Evolutionary conservation across 2,797 vertebrate genomes (phyloP).

Genomic region (Tinamus major): DNA sequence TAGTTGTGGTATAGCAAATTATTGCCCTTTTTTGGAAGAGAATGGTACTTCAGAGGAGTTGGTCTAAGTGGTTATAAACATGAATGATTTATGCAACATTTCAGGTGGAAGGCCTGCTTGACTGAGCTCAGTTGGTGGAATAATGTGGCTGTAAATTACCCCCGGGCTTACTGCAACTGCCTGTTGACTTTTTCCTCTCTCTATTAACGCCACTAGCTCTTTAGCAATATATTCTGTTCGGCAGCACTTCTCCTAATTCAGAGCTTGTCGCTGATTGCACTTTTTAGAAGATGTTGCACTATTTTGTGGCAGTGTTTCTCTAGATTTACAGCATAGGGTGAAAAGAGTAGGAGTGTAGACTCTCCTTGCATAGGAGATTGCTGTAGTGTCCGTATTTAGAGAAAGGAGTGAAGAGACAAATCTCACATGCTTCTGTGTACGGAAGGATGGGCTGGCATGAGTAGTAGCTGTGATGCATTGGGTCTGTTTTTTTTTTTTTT

Average conservation of each 20-base stretch:
- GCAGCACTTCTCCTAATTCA: neutral
- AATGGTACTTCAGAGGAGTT: neutral
- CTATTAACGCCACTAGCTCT: neutral
- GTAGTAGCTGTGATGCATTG: neutral
- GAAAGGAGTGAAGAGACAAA: neutral
- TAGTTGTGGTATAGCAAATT: neutral
- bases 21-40: neutral
- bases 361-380: neutral
- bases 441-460: neutral
- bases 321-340: neutral
- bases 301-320: neutral
- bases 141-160: constrained; percentile 20
- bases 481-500: neutral
- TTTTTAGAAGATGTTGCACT: neutral
- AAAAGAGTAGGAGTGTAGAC: neutral
- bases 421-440: neutral
- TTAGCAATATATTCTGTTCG: neutral
- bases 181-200: neutral
- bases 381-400: constrained; percentile 7
- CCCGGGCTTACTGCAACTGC: constrained; percentile 17
- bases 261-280: neutral
- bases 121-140: neutral
- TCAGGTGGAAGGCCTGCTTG: constrained; percentile 5
- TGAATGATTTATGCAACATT: constrained; percentile 3
- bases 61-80: neutral